Evolutionary conservation across 2,797 vertebrate genomes (phyloP), one percentile per base, ranked within the genome.

Genomic region (Allobates femoralis): DNA sequence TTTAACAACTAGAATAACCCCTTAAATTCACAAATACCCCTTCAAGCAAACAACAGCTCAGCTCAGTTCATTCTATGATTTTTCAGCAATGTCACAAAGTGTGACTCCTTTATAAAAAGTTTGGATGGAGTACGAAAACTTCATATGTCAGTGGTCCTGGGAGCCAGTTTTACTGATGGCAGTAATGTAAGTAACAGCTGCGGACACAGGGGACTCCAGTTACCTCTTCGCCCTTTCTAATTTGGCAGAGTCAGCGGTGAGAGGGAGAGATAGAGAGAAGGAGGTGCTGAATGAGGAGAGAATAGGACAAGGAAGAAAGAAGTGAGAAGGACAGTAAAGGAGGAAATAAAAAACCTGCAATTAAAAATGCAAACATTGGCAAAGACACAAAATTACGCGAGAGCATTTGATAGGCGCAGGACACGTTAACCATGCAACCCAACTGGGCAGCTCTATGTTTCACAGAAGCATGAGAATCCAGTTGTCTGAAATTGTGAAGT

Each of bases 171-270:
- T 88, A 82, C 88, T 74, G 41, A 66, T 66, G 30, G 74, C 84
- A 86, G 77, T 89, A 90, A 89, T 78, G 85, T 86, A 64, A 80
- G 74, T 81, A 86, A 87, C 89, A 89, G 89, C 89, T 88, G 89
- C 81, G 83, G 83, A 58, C 88, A 83, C 58, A 76, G 26, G 46
- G 86, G 88, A 86, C 76, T 90, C 84, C 41, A 26, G 56, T 90
- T 90, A 90, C 89, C 37, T 34, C 32, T 41, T 85, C 86, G 87
- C 88, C 89, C 89, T 90, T 90, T 90, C 71, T 62, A 85, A 81
- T 86, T 85, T 90, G 88, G 89, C 88, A 89, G 85, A 86, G 89
- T 90, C 89, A 90, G 86, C 86, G 37, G 84, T 26, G 88, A 79
- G 88, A 78, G 83, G 60, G 79, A 74, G 71, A 73, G 53, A 69